Conservation (phyloP, 2,888 invertebrate genomes). For the Syrphus vitripennis region DNA sequence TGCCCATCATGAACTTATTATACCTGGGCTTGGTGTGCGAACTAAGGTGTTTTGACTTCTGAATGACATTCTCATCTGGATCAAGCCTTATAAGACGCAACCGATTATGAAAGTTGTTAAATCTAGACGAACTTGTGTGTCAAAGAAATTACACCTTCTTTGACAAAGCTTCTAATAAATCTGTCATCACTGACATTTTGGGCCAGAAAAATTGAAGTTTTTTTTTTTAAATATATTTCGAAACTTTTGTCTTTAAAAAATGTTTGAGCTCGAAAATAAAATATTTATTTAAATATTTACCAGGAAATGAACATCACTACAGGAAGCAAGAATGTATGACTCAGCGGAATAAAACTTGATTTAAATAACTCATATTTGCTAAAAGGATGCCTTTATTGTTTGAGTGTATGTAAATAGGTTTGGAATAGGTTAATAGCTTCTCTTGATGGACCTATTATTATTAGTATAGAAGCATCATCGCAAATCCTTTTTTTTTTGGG, state of each 20-base stretch:
- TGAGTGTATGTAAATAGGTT: neutral
- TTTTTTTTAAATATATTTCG: too few relatives aligned
- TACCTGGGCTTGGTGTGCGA: neutral
- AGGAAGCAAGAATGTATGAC: neutral
- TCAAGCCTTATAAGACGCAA: neutral
- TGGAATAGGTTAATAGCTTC: slow-evolving; percentile 50
- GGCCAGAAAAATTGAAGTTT: too few relatives aligned
- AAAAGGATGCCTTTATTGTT: slow-evolving; percentile 30
- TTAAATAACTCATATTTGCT: slow-evolving; percentile 42
- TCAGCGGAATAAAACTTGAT: neutral
- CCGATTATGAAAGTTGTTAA: neutral
- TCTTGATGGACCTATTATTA: slow-evolving; percentile 56
- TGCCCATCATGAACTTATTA: neutral
- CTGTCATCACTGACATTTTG: too few relatives aligned
- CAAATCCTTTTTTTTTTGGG: slow-evolving; percentile 34
- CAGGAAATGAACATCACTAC: neutral
- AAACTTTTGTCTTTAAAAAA: neutral
- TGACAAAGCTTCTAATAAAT: too few relatives aligned
- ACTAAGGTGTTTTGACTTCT: neutral
- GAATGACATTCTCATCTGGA: neutral
- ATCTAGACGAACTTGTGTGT: neutral
- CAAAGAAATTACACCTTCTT: neutral
- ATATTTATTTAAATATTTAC: neutral
- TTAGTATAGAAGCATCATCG: slow-evolving; percentile 47
- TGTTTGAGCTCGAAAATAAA: too few relatives aligned